Evolutionary conservation across 2,113 vertebrate species (phyloP).

Genomic region (Sus scrofa): T2T-Sscrofa CM000826.6:155102001-155102500

Average conservation of each 20-base stretch:
- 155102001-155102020: background rate
- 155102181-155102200: background rate
- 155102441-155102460: background rate
- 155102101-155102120: rapidly evolving
- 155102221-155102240: background rate
- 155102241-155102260: background rate
- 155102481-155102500: rapidly evolving
- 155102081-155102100: rapidly evolving
- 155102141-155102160: background rate
- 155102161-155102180: rapidly evolving
- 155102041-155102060: background rate
- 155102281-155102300: rapidly evolving
- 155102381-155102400: rapidly evolving
- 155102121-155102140: background rate
- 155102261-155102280: background rate
- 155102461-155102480: too few relatives aligned
- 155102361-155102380: rapidly evolving
- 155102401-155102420: rapidly evolving
- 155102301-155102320: background rate
- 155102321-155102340: rapidly evolving
- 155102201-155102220: background rate
- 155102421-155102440: rapidly evolving
- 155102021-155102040: background rate
- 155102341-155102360: rapidly evolving
- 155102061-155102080: background rate